Base-by-base conservation (phyloP, 1,140 invertebrate species). In the Planococcus citri region DNA sequence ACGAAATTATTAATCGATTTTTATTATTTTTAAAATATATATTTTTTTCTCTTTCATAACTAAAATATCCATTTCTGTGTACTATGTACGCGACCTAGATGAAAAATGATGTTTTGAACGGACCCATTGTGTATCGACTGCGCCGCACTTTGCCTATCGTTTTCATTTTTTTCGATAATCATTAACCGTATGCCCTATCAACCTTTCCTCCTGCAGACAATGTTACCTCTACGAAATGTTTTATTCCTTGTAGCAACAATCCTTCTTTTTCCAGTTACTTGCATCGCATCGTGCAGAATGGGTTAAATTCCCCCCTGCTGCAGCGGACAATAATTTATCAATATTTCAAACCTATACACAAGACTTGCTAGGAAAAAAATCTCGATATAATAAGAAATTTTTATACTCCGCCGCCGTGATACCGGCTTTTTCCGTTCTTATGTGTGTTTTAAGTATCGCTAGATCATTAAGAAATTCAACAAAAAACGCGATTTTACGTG, bases 31-130 rank as follows among this genome's bases (percentile, higher is more conserved):
- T 51, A 51, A 51, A 51, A 14, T 14, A 14, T 37, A n/a, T 14
- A 6, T 37, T 51, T 51, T 51, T 51, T 51, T 51, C 41, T 51
- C n/a, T 17, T 51, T 51, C 41, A 17, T 20, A 51, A 51, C 41
- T 20, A 64, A 64, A 64, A 64, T 64, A 64, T 64, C 60, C 20
- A 64, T 64, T 64, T 64, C 60, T 27, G 20, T 25, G n/a, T n/a
- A n/a, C n/a, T n/a, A 25, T 25, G 60, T 64, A 24, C 60, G 20
- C 60, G 60, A 27, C 25, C 10, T 22, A 64, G 8, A 64, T 64
- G 60, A 64, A 64, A 64, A 64, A 64, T 64, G 60, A 64, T 64
- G 60, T 64, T 64, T 64, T 64, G 60, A 64, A 64, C 25, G 60
- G 60, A 64, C 17, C 25, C 60, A 64, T 64, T 64, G 60, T n/a